Evolutionary conservation across 2,888 invertebrate genomes (phyloP).

Genomic region (Lampropteryx suffumata): DNA sequence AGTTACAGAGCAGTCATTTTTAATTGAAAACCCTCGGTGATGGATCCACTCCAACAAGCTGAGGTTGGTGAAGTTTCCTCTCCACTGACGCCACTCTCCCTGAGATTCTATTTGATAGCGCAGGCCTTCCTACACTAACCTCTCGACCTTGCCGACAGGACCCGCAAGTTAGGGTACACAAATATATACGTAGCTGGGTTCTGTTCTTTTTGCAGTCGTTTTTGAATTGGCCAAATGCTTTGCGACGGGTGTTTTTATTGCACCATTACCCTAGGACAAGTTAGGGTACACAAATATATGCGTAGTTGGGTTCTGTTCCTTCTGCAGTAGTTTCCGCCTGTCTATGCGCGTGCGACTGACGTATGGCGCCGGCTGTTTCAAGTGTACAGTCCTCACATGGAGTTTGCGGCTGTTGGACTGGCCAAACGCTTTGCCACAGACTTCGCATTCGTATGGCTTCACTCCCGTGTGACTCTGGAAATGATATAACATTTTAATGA

Average conservation of each 20-base stretch:
- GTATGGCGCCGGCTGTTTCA: conserved; percentile 58
- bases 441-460: conserved; percentile 62
- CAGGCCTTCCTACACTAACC: too few relatives aligned
- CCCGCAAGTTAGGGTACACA: too few relatives aligned
- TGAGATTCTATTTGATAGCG: too few relatives aligned
- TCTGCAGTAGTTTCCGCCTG: conserved; percentile 10
- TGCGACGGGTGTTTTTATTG: too few relatives aligned
- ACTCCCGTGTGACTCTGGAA: conserved; percentile 48
- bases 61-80: too few relatives aligned
- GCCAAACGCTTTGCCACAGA: conserved; percentile 48
- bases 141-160: too few relatives aligned
- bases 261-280: not conserved
- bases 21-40: too few relatives aligned
- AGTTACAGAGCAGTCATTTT: too few relatives aligned
- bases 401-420: conserved; percentile 53
- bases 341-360: conserved; percentile 46
- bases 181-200: not conserved
- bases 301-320: not conserved
- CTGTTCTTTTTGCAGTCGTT: not conserved
- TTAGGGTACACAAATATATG: conserved; percentile 4
- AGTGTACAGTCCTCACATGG: conserved; percentile 50
- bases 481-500: too few relatives aligned
- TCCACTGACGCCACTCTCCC: too few relatives aligned
- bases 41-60: too few relatives aligned
- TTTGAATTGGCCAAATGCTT: conserved; percentile 51